Evolutionary conservation across 2,113 vertebrate species (phyloP), one percentile per base, ranked within the genome.

Genomic region (Nothocercus nigrocapillus): DNA sequence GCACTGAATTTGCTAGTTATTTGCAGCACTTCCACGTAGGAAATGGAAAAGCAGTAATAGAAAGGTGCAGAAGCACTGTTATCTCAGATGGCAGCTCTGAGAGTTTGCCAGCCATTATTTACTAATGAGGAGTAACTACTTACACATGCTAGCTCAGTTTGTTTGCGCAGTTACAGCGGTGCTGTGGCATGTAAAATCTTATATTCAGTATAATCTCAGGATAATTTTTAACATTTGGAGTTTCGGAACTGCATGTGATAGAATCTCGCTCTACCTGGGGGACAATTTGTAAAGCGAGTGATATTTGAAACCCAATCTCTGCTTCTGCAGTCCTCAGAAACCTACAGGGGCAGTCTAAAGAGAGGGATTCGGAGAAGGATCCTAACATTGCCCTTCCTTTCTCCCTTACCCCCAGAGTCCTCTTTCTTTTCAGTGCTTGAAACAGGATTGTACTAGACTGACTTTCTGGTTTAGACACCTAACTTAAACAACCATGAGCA

Each of bases 341-440:
- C 3, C 32, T 27, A 30, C 4, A 7, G 18, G 0, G 0, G 47
- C 56, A 5, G 1, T 56, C 32, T 64, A 11, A n/a, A 24, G 42
- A 58, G 18, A 8, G 15, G 7, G 9, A 11, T 69, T 91, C 2
- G 0, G 53, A 85, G 42, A 49, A 59, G 32, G 34, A 25, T 61
- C 16, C n/a, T 34, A 7, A 8, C 53, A 13, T 28, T 16, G 24
- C 51, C 51, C 62, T 54, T 76, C 47, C 42, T 63, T 63, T 64
- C 22, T 76, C 15, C 62, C 32, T 79, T 24, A 13, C 32, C 4
- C 16, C 3, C 11, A 12, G 20, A 5, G 69, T 54, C 36, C 11
- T 81, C 38, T 47, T 85, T 62, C 27, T 83, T 10, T 5, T 51
- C 28, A 1, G 51, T 51, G 56, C 5, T 24, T 61, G 24, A 22